Base-by-base conservation (phyloP, 37 sponge, comb jelly and placozoan genomes). In the Tethya wilhelma region DNA sequence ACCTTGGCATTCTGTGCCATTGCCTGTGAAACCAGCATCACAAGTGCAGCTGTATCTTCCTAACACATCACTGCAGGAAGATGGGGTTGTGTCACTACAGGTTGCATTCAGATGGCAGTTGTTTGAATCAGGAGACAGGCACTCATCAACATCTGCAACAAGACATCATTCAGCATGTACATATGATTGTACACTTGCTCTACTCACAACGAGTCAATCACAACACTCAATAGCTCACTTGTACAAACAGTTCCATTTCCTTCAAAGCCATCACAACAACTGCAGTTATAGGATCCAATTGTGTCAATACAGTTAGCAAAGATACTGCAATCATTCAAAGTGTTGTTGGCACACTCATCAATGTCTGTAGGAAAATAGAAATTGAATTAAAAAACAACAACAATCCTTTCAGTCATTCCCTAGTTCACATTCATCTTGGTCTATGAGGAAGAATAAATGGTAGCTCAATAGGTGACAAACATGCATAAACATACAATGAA, bases 41-140 rank as follows among this genome's bases (percentile, higher is more conserved):
- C 84, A 84, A 6, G 59, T 25, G 38, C 84, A 84, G 25, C 40
- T 0, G 42, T 49, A 84, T 43, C 84, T 75, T n/a, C 84, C 84
- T 25, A 76, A 30, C 29, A 59, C 69, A 44, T 84, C 76, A 34
- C n/a, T n/a, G n/a, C n/a, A n/a, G n/a, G n/a, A n/a, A n/a, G n/a
- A n/a, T n/a, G n/a, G n/a, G n/a, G n/a, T 19, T 38, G 56, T 75
- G 53, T 84, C 75, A 5, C 3, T 75, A 38, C 84, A 84, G 36
- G 57, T 56, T 33, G 42, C 78, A 71, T 76, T 69, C 7, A 9
- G 22, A 41, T 34, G 44, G 59, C 86, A 77, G 23, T n/a, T 60
- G 33, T 44, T 64, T 20, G 2, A 46, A 28, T 44, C 56, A n/a
- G n/a, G 9, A 38, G 9, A 32, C n/a, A n/a, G 60, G 55, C 85